phyloP scores from a whole-genome alignment of 2,888 invertebrate species.

The Meloe dianella region DNA sequence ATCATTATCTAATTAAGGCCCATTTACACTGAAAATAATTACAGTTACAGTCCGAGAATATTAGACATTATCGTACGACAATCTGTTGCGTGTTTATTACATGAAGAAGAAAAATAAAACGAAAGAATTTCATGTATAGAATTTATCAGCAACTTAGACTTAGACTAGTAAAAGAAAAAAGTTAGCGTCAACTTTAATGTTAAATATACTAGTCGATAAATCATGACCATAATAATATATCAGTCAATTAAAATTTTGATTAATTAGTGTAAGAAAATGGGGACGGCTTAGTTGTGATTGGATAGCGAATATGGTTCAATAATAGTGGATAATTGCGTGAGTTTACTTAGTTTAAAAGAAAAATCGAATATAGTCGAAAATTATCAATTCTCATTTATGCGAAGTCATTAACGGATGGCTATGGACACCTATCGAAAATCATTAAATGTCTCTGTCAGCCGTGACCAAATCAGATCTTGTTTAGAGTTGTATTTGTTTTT shows the following conservation, averaged over 20 bases:
- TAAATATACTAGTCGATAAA: constrained; percentile 27
- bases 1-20: constrained; percentile 34
- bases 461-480: neutral
- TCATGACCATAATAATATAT: constrained; percentile 26
- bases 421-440: neutral
- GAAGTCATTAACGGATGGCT: neutral
- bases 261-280: constrained; percentile 19
- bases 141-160: neutral
- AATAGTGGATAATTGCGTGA: constrained; percentile 20
- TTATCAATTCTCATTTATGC: constrained; percentile 1
- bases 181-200: constrained; percentile 1
- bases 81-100: constrained; percentile 38
- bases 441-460: neutral
- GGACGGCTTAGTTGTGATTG: neutral
- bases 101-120: constrained; percentile 16
- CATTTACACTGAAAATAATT: constrained; percentile 46
- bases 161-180: neutral
- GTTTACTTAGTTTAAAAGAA: neutral
- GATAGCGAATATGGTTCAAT: constrained; percentile 21
- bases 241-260: constrained; percentile 29
- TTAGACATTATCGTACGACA: constrained; percentile 33
- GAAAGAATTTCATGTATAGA: neutral
- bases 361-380: neutral
- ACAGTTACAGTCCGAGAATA: constrained; percentile 36
- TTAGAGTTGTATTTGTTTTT: neutral